Evolutionary conservation across 2,888 invertebrate genomes (phyloP), one percentile per base, ranked within the genome.

Genomic region (Tetanocera ferruginea): DNA sequence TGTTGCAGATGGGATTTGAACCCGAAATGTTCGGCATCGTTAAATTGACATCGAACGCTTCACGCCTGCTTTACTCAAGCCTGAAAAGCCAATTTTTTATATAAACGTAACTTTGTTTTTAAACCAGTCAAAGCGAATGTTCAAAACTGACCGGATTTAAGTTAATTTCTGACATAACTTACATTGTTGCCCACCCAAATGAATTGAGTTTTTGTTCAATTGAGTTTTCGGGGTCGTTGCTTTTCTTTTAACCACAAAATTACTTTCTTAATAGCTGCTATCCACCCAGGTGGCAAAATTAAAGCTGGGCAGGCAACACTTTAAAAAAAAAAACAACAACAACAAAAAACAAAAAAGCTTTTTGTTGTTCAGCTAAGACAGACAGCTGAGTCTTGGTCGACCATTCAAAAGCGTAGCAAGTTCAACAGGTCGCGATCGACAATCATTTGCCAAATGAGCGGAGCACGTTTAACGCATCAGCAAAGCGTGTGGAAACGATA

Each of bases 391-490:
- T 72, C 43, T 52, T 72, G 76, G 71, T 57, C 23, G 37, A 28
- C 78, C 78, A 78, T 81, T 78, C 79, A 80, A 70, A 76, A 79
- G 77, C 76, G 80, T 79, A 75, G 79, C 76, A 67, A 81, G 83
- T 82, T 82, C 82, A 82, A 79, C 80, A 81, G 82, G 82, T 81
- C 86, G 85, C 86, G 87, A 88, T 87, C 87, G 87, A 85, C 87
- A 88, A 85, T 85, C 86, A 85, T 87, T 87, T 86, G 82, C 83
- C 84, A 88, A 87, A 87, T 85, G 85, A 83, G 86, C 86, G 83
- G 81, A 81, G 86, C 86, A 88, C 87, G 87, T 85, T 87, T 85
- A 85, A 83, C 84, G 83, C 86, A 87, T 86, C 87, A 86, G 83
- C 82, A 77, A 77, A 79, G 66, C 66, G 75, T 67, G 75, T 67